Conservation (phyloP, 2,888 invertebrate genomes). For the Clunio marinus region DNA sequence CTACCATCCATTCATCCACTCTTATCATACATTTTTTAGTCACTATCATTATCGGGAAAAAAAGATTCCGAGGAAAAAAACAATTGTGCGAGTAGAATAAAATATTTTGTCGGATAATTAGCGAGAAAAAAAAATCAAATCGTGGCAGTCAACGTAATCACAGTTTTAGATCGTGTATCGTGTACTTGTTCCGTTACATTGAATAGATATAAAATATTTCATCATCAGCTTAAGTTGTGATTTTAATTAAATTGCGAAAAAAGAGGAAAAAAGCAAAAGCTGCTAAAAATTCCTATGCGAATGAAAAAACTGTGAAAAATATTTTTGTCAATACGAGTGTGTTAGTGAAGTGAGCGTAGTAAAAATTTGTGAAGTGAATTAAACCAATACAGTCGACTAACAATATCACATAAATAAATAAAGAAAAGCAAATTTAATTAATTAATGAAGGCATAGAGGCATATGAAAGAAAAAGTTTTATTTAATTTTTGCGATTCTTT, state of each 20-base stretch:
- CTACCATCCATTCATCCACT: slow-evolving; percentile 8
- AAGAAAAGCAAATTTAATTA: slow-evolving; percentile 38
- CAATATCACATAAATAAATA: slow-evolving; percentile 32
- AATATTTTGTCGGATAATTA: too few relatives aligned
- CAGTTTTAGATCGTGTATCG: too few relatives aligned
- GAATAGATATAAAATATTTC: background rate
- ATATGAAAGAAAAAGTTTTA: slow-evolving; percentile 19
- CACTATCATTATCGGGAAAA: slow-evolving; percentile 1
- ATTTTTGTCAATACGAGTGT: slow-evolving; percentile 20
- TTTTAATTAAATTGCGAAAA: slow-evolving; percentile 1
- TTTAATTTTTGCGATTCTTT: slow-evolving; percentile 8
- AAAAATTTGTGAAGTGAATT: slow-evolving; percentile 21
- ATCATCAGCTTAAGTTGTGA: background rate
- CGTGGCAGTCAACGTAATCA: too few relatives aligned
- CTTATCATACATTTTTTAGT: slow-evolving; percentile 22
- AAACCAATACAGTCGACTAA: slow-evolving; percentile 13
- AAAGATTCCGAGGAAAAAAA: too few relatives aligned
- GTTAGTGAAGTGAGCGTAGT: slow-evolving; percentile 11
- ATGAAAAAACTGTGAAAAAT: slow-evolving; percentile 26
- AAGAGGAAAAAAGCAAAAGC: slow-evolving; percentile 9
- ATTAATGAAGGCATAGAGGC: slow-evolving; percentile 32
- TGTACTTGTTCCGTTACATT: too few relatives aligned
- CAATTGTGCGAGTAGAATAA: slow-evolving; percentile 4
- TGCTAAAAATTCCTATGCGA: slow-evolving; percentile 13
- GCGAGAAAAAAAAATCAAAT: too few relatives aligned